Percentiles rank a stretch among this genome's conserved stretches.
Evolutionary conservation across 2,888 invertebrate species (phyloP).

Genomic region (Aphodius granarius): DNA sequence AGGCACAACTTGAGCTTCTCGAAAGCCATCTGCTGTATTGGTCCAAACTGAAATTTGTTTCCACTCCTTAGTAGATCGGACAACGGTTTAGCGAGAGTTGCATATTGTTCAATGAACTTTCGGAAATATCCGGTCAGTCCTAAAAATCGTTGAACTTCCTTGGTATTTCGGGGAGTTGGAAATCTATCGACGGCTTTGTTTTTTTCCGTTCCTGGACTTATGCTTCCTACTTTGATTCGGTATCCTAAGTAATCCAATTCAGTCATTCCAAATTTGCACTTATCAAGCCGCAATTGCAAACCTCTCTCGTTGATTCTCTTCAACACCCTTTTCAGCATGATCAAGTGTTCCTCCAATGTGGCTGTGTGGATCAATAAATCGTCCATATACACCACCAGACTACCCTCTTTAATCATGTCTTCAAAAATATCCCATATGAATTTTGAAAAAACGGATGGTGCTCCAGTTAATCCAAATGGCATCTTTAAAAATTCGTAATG

Average conservation of each 20-base stretch:
- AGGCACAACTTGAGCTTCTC: conserved; percentile 11
- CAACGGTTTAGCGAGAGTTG: conserved; percentile 12
- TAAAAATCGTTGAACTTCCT: conserved; percentile 14
- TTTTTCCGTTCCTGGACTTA: conserved; percentile 9
- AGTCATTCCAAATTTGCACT: neutral
- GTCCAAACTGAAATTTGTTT: neutral
- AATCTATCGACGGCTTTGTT: conserved; percentile 9
- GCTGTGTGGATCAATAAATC: conserved; percentile 29
- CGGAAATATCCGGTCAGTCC: conserved; percentile 17
- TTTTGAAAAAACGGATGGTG: conserved; percentile 33
- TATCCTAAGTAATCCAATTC: conserved; percentile 2
- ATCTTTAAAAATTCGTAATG: conserved; percentile 37
- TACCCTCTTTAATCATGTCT: conserved; percentile 18
- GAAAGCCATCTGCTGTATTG: conserved; percentile 11
- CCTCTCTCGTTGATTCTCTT: neutral
- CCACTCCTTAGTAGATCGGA: conserved; percentile 6
- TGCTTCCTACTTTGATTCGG: neutral
- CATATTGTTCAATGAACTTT: conserved; percentile 5
- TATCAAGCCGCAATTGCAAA: neutral
- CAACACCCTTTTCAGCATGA: conserved; percentile 16
- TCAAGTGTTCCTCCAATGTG: conserved; percentile 27
- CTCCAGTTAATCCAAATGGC: conserved; percentile 38
- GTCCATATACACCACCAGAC: conserved; percentile 29
- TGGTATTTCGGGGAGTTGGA: conserved; percentile 1
- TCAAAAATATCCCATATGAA: conserved; percentile 27